phyloP scores from a whole-genome alignment of 2,797 vertebrate genomes.

The Simalia tracyae region DNA sequence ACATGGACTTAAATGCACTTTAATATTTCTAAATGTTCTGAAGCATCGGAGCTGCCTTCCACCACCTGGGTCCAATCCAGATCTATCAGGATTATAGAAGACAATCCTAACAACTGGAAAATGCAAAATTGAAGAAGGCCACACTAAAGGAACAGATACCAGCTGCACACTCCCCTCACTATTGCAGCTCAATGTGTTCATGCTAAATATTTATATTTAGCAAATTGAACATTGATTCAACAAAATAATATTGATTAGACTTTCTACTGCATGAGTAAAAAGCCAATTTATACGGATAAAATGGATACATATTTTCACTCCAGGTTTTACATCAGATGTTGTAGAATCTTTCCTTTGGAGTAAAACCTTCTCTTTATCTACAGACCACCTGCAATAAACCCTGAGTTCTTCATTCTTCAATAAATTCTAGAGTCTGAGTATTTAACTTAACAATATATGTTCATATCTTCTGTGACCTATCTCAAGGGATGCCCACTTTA shows the following conservation, averaged over 20 bases:
- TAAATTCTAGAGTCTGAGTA: not conserved
- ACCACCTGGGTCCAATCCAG: not conserved
- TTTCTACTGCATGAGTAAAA: not conserved
- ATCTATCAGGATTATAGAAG: not conserved
- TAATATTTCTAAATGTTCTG: conserved; percentile 29
- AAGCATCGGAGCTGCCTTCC: conserved; percentile 7
- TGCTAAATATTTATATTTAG: conserved; percentile 8
- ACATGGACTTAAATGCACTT: not conserved
- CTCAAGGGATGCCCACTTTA: not conserved
- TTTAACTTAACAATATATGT: not conserved
- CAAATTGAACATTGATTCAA: not conserved
- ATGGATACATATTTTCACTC: not conserved
- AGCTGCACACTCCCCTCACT: conserved; percentile 2
- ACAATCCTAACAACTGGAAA: not conserved
- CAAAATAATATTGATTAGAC: not conserved
- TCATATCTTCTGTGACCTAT: not conserved
- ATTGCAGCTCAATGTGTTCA: conserved; percentile 47
- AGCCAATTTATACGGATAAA: not conserved
- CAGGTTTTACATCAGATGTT: not conserved
- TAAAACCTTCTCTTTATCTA: not conserved
- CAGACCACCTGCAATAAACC: not conserved
- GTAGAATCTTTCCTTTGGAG: not conserved
- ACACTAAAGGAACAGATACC: conserved; percentile 28
- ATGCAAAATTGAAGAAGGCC: not conserved
- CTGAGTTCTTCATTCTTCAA: not conserved